phyloP scores from a whole-genome alignment of 2,113 vertebrate genomes.

The Plecturocebus donacophilus region DNA sequence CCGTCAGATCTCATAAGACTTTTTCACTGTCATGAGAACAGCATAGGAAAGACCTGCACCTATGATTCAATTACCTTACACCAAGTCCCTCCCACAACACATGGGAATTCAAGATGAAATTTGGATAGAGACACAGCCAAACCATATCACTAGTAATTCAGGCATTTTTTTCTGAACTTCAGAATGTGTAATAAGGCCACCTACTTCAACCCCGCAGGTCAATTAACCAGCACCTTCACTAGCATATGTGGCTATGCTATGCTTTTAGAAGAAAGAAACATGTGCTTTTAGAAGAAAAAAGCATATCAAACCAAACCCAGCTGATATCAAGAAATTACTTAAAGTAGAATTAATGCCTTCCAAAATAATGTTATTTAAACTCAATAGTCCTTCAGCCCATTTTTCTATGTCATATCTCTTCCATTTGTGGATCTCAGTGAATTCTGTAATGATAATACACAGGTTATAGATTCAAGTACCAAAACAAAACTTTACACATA shows the following conservation, averaged over 20 bases:
- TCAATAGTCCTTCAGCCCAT: background rate
- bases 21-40: too few species aligned
- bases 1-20: too few species aligned
- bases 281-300: background rate
- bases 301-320: background rate
- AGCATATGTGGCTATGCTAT: background rate
- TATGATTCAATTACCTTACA: too few species aligned
- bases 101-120: too few species aligned
- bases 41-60: too few species aligned
- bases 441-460: background rate
- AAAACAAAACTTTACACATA: background rate
- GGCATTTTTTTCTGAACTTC: background rate
- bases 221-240: background rate
- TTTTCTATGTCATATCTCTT: background rate
- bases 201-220: background rate
- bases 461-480: background rate
- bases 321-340: conserved; percentile 15
- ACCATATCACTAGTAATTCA: background rate
- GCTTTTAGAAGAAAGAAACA: background rate
- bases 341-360: background rate
- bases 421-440: background rate
- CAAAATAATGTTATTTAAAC: background rate
- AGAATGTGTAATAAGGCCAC: background rate
- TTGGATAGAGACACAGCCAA: too few species aligned
- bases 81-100: too few species aligned